Conservation (phyloP, 2,113 vertebrate species). For the Vulpes lagopus region DNA sequence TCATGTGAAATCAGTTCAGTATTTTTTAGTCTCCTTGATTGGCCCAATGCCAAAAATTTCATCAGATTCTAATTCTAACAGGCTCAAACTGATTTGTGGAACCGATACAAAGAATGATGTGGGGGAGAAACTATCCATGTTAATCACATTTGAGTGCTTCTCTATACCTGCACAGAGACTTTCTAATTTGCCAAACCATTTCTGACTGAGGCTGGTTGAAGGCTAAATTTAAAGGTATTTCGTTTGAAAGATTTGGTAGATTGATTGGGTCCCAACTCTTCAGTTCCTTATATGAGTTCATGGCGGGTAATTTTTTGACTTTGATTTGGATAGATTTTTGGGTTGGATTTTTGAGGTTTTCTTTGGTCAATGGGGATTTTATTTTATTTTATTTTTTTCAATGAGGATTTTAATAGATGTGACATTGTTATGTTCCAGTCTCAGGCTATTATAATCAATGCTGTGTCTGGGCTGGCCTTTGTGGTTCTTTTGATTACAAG, state of each 20-base stretch:
- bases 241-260: background rate
- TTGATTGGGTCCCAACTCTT: background rate
- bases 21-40: constrained; percentile 61
- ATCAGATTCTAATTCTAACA: constrained; percentile 53
- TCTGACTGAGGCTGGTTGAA: background rate
- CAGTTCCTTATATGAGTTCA: background rate
- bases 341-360: background rate
- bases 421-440: background rate
- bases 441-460: background rate
- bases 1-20: constrained; percentile 36
- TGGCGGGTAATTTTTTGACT: background rate
- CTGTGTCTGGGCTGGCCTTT: background rate
- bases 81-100: constrained; percentile 51
- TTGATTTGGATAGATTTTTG: background rate
- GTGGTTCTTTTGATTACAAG: background rate
- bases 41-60: background rate
- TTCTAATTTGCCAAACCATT: constrained; percentile 16
- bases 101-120: constrained; percentile 14
- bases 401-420: background rate
- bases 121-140: background rate
- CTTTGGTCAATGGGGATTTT: background rate
- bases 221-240: background rate
- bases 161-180: background rate
- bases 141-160: constrained; percentile 46
- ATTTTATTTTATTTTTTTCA: background rate